Evolutionary conservation across 2,113 vertebrate species (phyloP).

Genomic region (Acrocephalus arundinaceus): DNA sequence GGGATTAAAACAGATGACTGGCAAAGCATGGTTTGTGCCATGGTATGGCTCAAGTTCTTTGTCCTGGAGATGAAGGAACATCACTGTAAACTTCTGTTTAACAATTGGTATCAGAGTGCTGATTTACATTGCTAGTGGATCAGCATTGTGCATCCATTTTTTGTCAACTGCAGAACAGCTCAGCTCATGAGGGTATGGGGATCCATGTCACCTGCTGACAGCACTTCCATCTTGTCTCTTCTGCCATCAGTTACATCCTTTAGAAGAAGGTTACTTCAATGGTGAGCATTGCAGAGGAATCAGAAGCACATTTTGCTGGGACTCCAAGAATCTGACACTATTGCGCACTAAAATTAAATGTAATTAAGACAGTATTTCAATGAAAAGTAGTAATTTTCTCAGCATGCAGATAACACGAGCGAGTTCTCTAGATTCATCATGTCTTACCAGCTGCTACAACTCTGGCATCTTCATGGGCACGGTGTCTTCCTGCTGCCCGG

Average conservation of each 20-base stretch:
- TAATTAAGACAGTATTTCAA: not conserved
- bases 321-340: constrained; percentile 80
- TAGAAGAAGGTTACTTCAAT: constrained; percentile 72
- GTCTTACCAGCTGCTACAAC: constrained; percentile 90
- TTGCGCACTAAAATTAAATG: constrained; percentile 79
- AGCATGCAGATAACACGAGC: not conserved
- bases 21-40: not conserved
- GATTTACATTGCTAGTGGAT: not conserved
- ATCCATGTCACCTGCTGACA: not conserved
- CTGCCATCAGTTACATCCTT: not conserved
- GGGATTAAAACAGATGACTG: not conserved
- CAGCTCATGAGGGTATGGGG: not conserved
- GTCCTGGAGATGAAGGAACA: not conserved
- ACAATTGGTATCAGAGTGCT: not conserved
- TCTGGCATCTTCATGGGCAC: constrained; percentile 83
- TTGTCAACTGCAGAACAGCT: not conserved
- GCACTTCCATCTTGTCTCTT: not conserved
- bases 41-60: not conserved
- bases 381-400: not conserved
- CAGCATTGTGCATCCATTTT: not conserved
- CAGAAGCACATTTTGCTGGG: constrained; percentile 84
- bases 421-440: not conserved
- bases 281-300: constrained; percentile 84
- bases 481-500: constrained; percentile 80
- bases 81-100: not conserved